Evolutionary conservation across 2,797 vertebrate genomes (phyloP), one percentile per base, ranked within the genome.

Genomic region (Schizothorax lantsangensis): DNA sequence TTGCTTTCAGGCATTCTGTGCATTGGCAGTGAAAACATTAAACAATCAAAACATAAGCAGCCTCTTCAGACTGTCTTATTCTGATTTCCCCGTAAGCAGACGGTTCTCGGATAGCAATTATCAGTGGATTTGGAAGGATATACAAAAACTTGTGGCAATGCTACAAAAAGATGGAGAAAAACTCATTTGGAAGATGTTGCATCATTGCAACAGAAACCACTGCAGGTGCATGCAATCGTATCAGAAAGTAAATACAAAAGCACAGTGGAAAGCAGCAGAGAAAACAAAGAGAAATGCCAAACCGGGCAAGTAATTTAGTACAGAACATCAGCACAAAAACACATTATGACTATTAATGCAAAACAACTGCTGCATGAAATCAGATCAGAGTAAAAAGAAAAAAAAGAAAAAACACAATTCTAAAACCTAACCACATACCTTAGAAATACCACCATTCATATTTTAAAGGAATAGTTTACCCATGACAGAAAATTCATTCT

Each of bases 1-100:
- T 87, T 47, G 52, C 79, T 79, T 84, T 79, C 57, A 84, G 84
- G 88, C 78, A 45, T 81, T 79, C 77, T 68, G n/a, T 64, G 79
- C 69, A 78, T 81, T 23, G 21, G 79, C 64, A 77, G 38, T 52
- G 52, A 86, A 87, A 80, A 87, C 79, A 82, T 47, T 77, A 80
- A 84, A 52, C 72, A 74, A 75, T 75, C 21, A 71, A 84, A 84
- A 36, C 75, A 72, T 9, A 36, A 80, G 43, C 69, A 81, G 36
- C 49, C 68, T 82, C 57, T 85, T 82, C 10, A 79, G 81, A 83
- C 54, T 26, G 43, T 66, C 79, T 54, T 26, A 80, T 62, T 71
- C 81, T 72, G 57, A 80, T 62, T 79, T 72, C 49, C 11, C 66
- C 36, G 17, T 26, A 59, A 75, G 40, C 79, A 82, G 68, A 43